These are phyloP conservation scores for Gymnoscopelus braueri DNA, from an alignment of 2,797 vertebrate genomes.

Conservation along the genomic window DNA sequence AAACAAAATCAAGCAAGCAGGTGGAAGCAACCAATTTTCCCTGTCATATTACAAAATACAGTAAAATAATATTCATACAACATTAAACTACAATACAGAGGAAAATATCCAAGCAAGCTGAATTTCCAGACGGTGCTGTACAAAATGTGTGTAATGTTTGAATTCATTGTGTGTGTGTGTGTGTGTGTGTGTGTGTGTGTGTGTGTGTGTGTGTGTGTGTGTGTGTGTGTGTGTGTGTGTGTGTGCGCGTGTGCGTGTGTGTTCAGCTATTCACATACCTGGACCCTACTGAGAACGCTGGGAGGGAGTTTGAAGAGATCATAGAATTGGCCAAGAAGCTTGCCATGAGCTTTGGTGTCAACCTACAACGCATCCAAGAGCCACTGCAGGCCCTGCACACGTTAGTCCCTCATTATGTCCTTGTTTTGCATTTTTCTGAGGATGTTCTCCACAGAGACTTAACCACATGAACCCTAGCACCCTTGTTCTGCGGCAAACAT, in stretches of 20 bases:
- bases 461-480: too few relatives aligned
- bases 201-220: not conserved
- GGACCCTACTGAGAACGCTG: conserved; percentile 63
- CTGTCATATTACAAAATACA: too few relatives aligned
- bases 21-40: not conserved
- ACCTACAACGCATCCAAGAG: conserved; percentile 81
- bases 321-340: conserved; percentile 86
- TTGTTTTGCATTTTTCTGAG: not conserved
- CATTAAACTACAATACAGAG: too few relatives aligned
- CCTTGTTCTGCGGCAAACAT: too few relatives aligned
- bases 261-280: conserved; percentile 81
- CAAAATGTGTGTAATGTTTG: too few relatives aligned
- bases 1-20: not conserved
- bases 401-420: conserved; percentile 70
- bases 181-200: not conserved
- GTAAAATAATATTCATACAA: too few relatives aligned
- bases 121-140: too few relatives aligned
- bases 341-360: conserved; percentile 86
- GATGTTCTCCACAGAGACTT: not conserved
- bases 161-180: too few relatives aligned
- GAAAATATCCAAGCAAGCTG: too few relatives aligned
- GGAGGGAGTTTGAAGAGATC: conserved; percentile 79
- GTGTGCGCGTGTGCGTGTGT: not conserved
- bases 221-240: too few relatives aligned
- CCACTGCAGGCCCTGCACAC: conserved; percentile 85